phyloP scores from a whole-genome alignment of 2,888 invertebrate species.

The Drosophila mercatorum region DNA sequence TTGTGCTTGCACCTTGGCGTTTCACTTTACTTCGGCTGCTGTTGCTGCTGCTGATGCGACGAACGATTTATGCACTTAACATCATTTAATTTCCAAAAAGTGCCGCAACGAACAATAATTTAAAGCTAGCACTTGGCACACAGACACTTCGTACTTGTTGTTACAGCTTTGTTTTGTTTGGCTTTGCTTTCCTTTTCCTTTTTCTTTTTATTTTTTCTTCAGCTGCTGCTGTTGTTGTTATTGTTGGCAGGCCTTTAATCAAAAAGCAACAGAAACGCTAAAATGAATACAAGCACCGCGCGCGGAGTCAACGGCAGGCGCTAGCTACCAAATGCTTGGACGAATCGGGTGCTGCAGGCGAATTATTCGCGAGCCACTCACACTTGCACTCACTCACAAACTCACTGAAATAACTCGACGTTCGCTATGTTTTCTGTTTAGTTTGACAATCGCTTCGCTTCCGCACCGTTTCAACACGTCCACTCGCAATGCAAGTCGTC shows the following conservation, averaged over 20 bases:
- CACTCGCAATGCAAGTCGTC: conserved; percentile 79
- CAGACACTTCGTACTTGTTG: conserved; percentile 52
- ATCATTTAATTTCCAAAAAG: conserved; percentile 75
- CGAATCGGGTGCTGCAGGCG: conserved; percentile 59
- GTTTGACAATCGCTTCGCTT: conserved; percentile 19
- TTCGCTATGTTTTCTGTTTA: conserved; percentile 37
- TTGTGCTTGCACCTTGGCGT: conserved; percentile 49
- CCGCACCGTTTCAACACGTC: conserved; percentile 53
- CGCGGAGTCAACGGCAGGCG: conserved; percentile 31
- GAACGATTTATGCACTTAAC: conserved; percentile 75
- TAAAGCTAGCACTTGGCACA: conserved; percentile 59
- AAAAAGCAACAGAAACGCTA: conserved; percentile 58
- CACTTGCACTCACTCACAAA: conserved; percentile 32
- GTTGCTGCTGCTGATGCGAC: conserved; percentile 34
- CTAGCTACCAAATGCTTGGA: conserved; percentile 45
- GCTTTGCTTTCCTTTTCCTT: conserved; percentile 52
- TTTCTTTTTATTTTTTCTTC: conserved; percentile 17
- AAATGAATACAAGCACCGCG: conserved; percentile 50
- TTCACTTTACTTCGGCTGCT: conserved; percentile 53
- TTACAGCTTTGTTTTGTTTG: conserved; percentile 53
- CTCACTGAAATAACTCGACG: conserved; percentile 47
- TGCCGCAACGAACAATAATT: conserved; percentile 56
- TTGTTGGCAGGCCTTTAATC: conserved; percentile 44
- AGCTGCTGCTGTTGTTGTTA: conserved; percentile 13
- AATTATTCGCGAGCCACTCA: conserved; percentile 64